Conservation (phyloP, 2,113 vertebrate species). For the Dicerorhinus sumatrensis region DNA sequence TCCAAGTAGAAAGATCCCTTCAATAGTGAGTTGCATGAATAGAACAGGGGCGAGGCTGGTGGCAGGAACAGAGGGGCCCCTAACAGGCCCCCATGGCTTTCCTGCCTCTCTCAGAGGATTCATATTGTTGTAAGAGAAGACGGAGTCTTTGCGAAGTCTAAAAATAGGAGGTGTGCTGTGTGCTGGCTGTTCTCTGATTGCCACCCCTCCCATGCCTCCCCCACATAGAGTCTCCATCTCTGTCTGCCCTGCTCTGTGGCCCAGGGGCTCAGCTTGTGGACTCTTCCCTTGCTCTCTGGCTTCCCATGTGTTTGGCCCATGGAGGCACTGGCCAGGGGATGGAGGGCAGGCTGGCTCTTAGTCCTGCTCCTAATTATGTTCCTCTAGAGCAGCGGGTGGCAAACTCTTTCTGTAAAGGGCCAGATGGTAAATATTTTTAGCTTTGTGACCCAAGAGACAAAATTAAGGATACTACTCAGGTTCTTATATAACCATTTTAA, state of each 20-base stretch:
- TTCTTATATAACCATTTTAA: neutral
- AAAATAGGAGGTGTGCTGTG: accelerated
- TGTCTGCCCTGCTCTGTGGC: neutral
- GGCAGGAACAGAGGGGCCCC: neutral
- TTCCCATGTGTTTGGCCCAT: neutral
- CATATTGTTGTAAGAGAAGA: neutral
- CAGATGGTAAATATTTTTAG: neutral
- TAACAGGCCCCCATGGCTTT: neutral
- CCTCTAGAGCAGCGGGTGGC: neutral
- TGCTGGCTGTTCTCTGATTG: neutral
- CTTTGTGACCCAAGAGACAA: neutral
- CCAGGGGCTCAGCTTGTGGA: neutral
- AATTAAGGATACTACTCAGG: neutral
- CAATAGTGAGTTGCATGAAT: neutral
- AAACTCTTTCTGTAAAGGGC: neutral
- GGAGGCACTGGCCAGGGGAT: too few species aligned
- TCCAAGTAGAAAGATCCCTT: neutral
- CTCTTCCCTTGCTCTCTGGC: neutral
- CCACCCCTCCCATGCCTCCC: accelerated
- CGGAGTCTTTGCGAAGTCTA: neutral
- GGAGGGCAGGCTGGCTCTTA: neutral
- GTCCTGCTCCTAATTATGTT: neutral
- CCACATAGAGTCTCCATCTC: neutral
- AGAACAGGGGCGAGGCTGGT: neutral
- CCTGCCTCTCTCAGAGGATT: neutral